Conservation (phyloP, 2,888 invertebrate genomes). For the Reticulitermes lucifugus region DNA sequence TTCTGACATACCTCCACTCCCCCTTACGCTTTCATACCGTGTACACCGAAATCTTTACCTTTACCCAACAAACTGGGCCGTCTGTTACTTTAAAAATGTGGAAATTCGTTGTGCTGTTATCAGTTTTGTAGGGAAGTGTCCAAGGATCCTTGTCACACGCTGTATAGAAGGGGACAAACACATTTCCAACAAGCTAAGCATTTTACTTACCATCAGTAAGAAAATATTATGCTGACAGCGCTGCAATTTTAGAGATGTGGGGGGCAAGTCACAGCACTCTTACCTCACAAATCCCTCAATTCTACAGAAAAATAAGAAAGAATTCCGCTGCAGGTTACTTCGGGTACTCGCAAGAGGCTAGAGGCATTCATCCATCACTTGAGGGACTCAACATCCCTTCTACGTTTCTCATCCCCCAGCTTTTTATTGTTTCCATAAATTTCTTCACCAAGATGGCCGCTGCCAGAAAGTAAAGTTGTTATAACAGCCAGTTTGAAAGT, state of each 20-base stretch:
- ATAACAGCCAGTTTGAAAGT: neutral
- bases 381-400: neutral
- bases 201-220: conserved; percentile 5
- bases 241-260: conserved; percentile 10
- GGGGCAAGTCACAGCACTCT: neutral
- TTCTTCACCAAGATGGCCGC: conserved; percentile 19
- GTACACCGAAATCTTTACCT: too few species aligned
- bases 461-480: conserved; percentile 2
- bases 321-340: neutral
- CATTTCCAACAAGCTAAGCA: conserved; percentile 5
- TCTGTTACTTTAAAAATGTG: too few species aligned
- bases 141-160: neutral
- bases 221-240: conserved; percentile 35
- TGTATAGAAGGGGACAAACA: neutral
- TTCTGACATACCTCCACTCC: too few species aligned
- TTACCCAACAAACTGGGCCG: too few species aligned
- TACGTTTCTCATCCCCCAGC: conserved; percentile 12
- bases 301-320: neutral
- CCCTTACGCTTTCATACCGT: too few species aligned
- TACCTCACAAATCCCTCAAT: conserved; percentile 9
- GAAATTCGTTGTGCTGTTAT: too few species aligned
- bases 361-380: conserved; percentile 41
- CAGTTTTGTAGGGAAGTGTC: too few species aligned
- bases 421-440: conserved; percentile 50
- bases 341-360: conserved; percentile 10